A percentile compares a stretch with the other conserved stretches of the same genome.
These are phyloP conservation scores for Meandrina meandrites DNA, from an alignment of 92 coral and sea anemone genomes.

Conservation along the genomic window DNA sequence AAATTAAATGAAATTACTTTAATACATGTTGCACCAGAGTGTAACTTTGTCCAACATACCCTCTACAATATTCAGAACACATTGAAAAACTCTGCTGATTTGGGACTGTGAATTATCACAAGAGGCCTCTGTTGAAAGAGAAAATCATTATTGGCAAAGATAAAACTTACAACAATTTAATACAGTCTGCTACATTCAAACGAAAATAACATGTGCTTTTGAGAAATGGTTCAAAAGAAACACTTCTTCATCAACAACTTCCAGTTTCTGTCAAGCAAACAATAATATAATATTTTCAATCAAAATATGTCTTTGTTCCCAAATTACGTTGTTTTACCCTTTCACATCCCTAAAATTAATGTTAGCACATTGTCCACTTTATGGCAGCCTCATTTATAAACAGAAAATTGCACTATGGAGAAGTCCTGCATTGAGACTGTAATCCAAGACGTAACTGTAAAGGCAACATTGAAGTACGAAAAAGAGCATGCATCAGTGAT, in stretches of 20 bases:
- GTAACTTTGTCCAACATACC: conserved; percentile 42
- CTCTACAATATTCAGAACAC: conserved; percentile 61
- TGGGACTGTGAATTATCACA: conserved; percentile 31
- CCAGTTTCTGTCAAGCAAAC: neutral
- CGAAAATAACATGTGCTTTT: too few relatives aligned
- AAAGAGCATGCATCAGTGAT: too few relatives aligned
- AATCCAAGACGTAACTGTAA: too few relatives aligned
- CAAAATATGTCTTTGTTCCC: neutral
- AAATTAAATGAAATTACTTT: too few relatives aligned
- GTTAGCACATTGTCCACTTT: too few relatives aligned
- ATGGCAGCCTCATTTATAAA: too few relatives aligned
- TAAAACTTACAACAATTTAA: too few relatives aligned
- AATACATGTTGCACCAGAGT: neutral
- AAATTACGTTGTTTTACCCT: neutral
- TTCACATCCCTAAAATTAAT: too few relatives aligned
- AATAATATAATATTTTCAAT: too few relatives aligned
- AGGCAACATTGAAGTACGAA: too few relatives aligned
- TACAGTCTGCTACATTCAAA: too few relatives aligned
- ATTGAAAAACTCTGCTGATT: conserved; percentile 44
- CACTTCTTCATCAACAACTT: neutral
- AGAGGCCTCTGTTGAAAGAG: conserved; percentile 31
- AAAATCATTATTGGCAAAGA: neutral
- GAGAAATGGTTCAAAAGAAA: too few relatives aligned
- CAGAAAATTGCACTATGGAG: neutral
- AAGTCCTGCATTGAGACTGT: neutral